phyloP scores from a whole-genome alignment of 1,140 invertebrate species.

The Chrysomallon squamiferum region DNA sequence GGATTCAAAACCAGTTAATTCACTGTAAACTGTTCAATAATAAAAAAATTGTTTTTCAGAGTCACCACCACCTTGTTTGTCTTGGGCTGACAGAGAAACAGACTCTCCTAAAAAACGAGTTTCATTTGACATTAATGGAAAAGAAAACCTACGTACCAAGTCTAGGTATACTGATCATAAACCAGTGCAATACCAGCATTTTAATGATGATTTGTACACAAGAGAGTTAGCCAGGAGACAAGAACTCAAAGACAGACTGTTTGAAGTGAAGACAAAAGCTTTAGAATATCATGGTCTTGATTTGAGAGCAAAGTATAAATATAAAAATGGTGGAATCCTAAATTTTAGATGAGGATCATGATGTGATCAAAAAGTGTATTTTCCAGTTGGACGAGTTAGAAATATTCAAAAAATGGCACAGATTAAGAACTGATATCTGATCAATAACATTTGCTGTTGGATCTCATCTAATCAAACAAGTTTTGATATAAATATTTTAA shows the following conservation, averaged over 20 bases:
- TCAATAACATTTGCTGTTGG: background rate
- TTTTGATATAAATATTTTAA: no score
- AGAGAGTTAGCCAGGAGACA: conserved; percentile 37
- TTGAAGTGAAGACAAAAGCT: conserved; percentile 40
- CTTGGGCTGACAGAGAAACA: conserved; percentile 40
- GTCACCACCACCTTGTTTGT: conserved; percentile 39
- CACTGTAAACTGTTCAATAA: no score
- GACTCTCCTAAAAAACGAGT: conserved; percentile 56
- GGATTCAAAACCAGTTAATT: no score
- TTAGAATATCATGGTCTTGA: conserved; percentile 36
- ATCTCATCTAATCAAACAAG: background rate
- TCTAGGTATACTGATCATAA: conserved; percentile 22
- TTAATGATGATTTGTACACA: conserved; percentile 23
- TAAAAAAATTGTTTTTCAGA: no score
- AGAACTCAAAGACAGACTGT: conserved; percentile 48
- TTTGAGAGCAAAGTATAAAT: conserved; percentile 13
- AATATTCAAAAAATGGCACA: background rate
- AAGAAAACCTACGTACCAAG: conserved; percentile 47
- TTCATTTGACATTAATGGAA: conserved; percentile 52
- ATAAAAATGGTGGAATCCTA: no score
- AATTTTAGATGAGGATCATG: background rate
- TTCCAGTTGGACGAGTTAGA: background rate
- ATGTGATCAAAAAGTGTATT: background rate
- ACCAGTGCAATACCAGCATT: conserved; percentile 8
- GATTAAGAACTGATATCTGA: background rate